Percentiles rank a stretch among this genome's conserved stretches.
Conservation (phyloP, 2,113 vertebrate species). For the Antennarius striatus region DNA sequence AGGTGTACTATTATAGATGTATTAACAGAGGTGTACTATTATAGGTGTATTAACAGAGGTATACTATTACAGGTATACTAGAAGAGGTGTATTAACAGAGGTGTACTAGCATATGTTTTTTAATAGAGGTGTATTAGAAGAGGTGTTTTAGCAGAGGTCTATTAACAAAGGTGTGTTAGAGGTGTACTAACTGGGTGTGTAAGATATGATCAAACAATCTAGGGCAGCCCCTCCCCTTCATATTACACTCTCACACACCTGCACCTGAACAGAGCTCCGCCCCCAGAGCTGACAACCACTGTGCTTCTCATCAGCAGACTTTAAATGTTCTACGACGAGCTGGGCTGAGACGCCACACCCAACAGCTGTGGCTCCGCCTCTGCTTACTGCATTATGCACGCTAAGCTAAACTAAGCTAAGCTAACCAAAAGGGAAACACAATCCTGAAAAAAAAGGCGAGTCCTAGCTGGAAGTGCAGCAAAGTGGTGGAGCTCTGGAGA, state of each 20-base stretch:
- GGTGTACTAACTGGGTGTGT: neutral
- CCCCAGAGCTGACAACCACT: too few relatives aligned
- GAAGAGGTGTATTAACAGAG: too few relatives aligned
- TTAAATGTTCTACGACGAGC: conserved; percentile 64
- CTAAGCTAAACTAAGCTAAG: conserved; percentile 8
- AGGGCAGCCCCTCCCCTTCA: conserved; percentile 67
- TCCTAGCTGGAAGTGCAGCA: conserved; percentile 8
- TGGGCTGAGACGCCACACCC: conserved; percentile 24
- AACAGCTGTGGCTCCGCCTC: conserved; percentile 38
- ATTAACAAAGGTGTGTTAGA: too few relatives aligned
- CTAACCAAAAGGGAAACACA: conserved; percentile 22
- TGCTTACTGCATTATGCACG: conserved; percentile 49
- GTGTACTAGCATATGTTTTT: too few relatives aligned
- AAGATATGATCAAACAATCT: conserved; percentile 78
- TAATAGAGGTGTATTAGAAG: too few relatives aligned
- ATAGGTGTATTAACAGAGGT: too few relatives aligned
- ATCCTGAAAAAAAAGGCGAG: conserved; percentile 30
- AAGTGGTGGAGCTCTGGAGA: conserved; percentile 6
- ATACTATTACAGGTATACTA: too few relatives aligned
- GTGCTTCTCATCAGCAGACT: conserved; percentile 56
- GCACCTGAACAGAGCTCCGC: too few relatives aligned
- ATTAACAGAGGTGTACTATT: too few relatives aligned
- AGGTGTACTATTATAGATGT: too few relatives aligned
- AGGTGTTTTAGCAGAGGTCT: too few relatives aligned
- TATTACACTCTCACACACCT: too few relatives aligned